These are phyloP conservation scores for Vulpes vulpes DNA, from an alignment of 2,113 vertebrate genomes.

Conservation along the genomic window DNA sequence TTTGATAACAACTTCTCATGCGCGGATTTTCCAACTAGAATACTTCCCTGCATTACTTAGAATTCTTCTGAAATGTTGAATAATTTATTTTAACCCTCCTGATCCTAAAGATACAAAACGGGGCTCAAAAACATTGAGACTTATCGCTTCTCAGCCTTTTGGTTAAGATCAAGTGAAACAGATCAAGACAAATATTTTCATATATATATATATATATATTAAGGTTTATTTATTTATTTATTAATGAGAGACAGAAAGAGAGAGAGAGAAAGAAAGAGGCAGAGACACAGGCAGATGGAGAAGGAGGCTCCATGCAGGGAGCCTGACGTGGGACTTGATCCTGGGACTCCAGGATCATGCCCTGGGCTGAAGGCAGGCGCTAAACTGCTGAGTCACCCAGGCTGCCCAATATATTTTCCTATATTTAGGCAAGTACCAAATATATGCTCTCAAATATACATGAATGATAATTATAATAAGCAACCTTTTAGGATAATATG, in stretches of 20 bases:
- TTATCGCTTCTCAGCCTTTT: neutral
- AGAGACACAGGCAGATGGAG: too few relatives aligned
- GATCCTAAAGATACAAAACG: constrained; percentile 56
- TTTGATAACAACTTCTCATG: neutral
- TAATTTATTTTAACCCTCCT: constrained; percentile 24
- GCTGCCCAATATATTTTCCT: constrained; percentile 16
- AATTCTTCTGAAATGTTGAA: constrained; percentile 42
- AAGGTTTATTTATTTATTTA: too few relatives aligned
- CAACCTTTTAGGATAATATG: neutral
- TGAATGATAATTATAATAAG: neutral
- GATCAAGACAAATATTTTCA: too few relatives aligned
- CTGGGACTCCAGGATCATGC: too few relatives aligned
- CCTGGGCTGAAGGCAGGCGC: too few relatives aligned
- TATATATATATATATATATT: too few relatives aligned
- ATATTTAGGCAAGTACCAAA: constrained; percentile 37
- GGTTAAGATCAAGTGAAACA: too few relatives aligned
- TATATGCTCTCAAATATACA: constrained; percentile 14
- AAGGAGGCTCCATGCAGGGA: too few relatives aligned
- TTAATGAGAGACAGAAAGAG: too few relatives aligned
- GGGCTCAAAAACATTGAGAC: constrained; percentile 42
- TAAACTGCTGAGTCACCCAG: too few relatives aligned
- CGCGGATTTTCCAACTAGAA: neutral
- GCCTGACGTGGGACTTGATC: too few relatives aligned
- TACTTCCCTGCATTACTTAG: neutral
- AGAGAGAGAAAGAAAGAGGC: too few relatives aligned